Evolutionary conservation across 2,888 invertebrate genomes (phyloP), one percentile per base, ranked within the genome.

Genomic region (Empis stercorea): DNA sequence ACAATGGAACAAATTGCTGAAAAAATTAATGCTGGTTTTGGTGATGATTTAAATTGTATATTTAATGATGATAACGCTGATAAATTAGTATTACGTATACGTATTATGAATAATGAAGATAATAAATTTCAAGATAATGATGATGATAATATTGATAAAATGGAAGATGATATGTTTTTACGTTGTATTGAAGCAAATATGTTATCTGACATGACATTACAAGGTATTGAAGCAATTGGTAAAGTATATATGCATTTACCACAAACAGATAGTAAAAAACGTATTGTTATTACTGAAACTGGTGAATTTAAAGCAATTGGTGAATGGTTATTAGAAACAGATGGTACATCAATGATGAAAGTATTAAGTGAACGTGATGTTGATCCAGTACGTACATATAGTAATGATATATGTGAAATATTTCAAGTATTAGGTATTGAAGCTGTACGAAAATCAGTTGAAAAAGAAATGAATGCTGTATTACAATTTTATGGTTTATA

Each of bases 1-100:
- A 96, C 96, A 2, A 99, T 99, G 99, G 99, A 99, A 73, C 94
- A 95, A 66, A 99, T 99, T 61, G 95, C 97, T 0, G 97, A 99
- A 69, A 97, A 97, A 68, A 97, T 99, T 46, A 97, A 96, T 62
- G 91, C 93, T 44, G 96, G 96, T 9, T 99, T 99, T 65, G 99
- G 99, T 43, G 96, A 99, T 65, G 99, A 99, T 71, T 75, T 99
- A 54, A 97, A 97, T 65, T 97, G 97, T 63, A 99, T 99, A 52
- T 99, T 99, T 73, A 99, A 99, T 63, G 99, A 99, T 66, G 99
- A 99, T 69, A 99, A 99, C 67, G 96, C 97, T 0, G 99, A 99
- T 62, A 97, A 99, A 64, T 73, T 99, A 43, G 97, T 99, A 0
- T 73, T 99, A 45, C 87, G 99, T 56, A 93, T 99, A 55, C 80